These are phyloP conservation scores for Drosophila micromelanica DNA, from an alignment of 1,140 invertebrate species.

Conservation along the genomic window DNA sequence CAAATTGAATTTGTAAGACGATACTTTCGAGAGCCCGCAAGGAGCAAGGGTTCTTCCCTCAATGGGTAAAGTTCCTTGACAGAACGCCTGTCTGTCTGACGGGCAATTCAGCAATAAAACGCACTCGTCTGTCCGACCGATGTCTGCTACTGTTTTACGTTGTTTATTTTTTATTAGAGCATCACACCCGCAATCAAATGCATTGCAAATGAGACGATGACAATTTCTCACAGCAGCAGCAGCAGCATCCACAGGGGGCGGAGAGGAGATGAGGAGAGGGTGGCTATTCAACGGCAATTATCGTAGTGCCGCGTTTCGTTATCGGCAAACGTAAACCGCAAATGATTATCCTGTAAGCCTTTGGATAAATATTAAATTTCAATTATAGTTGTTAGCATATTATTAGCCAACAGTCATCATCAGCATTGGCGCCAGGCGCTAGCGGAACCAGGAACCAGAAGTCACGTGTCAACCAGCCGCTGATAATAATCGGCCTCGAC, in stretches of 20 bases:
- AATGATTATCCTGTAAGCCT: slow-evolving; percentile 80
- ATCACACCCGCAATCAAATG: slow-evolving; percentile 70
- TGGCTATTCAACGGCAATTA: slow-evolving; percentile 55
- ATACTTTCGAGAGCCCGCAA: slow-evolving; percentile 57
- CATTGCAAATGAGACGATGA: slow-evolving; percentile 28
- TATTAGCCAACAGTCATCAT: slow-evolving; percentile 66
- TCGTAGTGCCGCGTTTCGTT: slow-evolving; percentile 53
- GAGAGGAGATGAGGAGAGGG: neutral
- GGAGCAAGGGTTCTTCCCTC: slow-evolving; percentile 46
- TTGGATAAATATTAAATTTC: slow-evolving; percentile 84
- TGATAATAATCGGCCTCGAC: slow-evolving; percentile 63
- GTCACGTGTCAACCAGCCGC: slow-evolving; percentile 69
- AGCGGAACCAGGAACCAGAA: slow-evolving; percentile 44
- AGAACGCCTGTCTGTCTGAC: neutral
- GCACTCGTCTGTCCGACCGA: slow-evolving; percentile 5
- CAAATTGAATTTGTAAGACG: slow-evolving; percentile 79
- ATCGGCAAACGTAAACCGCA: slow-evolving; percentile 64
- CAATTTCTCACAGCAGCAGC: slow-evolving; percentile 51
- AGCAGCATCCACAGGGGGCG: slow-evolving; percentile 4
- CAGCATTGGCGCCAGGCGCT: slow-evolving; percentile 37
- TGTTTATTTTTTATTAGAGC: slow-evolving; percentile 61
- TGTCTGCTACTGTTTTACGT: slow-evolving; percentile 44
- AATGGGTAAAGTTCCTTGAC: slow-evolving; percentile 25
- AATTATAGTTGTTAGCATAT: slow-evolving; percentile 81
- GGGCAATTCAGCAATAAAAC: slow-evolving; percentile 61